Evolutionary conservation across 1,140 invertebrate genomes (phyloP).

Genomic region (Sycophila sp.): DNA sequence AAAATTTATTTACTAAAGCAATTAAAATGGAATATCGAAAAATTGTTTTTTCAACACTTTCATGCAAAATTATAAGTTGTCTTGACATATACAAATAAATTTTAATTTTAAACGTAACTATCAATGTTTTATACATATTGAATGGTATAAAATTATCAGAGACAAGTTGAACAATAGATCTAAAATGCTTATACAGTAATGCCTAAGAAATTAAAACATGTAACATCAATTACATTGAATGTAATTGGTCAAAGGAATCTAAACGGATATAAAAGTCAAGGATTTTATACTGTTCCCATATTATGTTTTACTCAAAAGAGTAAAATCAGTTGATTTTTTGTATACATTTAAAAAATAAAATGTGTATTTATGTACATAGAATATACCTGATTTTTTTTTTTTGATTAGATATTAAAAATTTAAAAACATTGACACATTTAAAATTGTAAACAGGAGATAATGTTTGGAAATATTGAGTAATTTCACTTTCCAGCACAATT

Average conservation of each 20-base stretch:
- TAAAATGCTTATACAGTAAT: conserved; percentile 24
- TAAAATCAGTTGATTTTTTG: conserved; percentile 24
- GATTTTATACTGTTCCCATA: conserved; percentile 28
- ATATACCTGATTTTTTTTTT: conserved; percentile 14
- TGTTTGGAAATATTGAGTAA: too few species aligned
- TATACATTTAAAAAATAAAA: conserved; percentile 34
- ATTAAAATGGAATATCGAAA: conserved; percentile 1
- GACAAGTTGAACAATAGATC: background rate
- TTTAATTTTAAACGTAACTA: conserved; percentile 10
- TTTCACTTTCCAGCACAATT: too few species aligned
- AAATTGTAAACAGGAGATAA: conserved; percentile 12
- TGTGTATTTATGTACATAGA: conserved; percentile 28
- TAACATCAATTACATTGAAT: conserved; percentile 16
- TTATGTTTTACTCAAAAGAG: conserved; percentile 36
- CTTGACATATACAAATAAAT: conserved; percentile 7
- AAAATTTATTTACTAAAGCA: conserved; percentile 12
- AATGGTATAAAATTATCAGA: background rate
- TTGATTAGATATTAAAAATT: background rate
- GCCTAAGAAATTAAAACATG: conserved; percentile 19
- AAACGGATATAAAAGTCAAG: conserved; percentile 16
- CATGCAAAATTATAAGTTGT: conserved; percentile 27
- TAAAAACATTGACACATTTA: background rate
- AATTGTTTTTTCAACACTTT: too few species aligned
- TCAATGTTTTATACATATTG: conserved; percentile 2
- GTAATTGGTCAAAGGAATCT: conserved; percentile 15